Conservation (phyloP, 2,113 vertebrate genomes). For the Empidonax traillii region DNA sequence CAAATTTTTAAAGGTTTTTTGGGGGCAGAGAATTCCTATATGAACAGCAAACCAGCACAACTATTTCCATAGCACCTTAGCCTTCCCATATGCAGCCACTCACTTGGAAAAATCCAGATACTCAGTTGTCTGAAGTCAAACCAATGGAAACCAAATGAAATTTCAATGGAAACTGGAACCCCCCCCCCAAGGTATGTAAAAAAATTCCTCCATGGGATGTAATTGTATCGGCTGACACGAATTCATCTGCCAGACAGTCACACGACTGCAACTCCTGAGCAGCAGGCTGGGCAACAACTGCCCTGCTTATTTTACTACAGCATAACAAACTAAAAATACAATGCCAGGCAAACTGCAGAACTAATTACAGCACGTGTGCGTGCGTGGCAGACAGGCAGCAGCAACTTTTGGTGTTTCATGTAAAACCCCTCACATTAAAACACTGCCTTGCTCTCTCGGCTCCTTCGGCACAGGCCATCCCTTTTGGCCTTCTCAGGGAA, state of each 20-base stretch:
- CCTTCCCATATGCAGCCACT: neutral
- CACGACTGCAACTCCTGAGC: neutral
- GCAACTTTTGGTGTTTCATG: neutral
- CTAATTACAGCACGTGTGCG: neutral
- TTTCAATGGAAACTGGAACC: neutral
- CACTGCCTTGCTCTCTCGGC: neutral
- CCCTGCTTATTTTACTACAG: neutral
- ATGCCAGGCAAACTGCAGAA: neutral
- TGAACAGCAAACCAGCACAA: neutral
- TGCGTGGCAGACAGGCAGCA: neutral
- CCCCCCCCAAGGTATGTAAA: neutral
- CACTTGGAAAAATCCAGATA: neutral
- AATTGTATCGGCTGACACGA: neutral
- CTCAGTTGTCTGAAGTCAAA: neutral
- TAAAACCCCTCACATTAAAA: neutral
- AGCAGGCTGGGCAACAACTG: neutral
- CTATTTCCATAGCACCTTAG: neutral
- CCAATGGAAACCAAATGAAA: neutral
- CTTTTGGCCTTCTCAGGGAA: neutral
- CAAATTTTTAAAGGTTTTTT: neutral
- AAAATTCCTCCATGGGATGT: neutral
- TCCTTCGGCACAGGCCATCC: neutral
- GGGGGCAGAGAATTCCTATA: neutral
- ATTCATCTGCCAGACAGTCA: neutral
- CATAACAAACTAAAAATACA: constrained; percentile 21